Base-by-base conservation (phyloP, 2,888 invertebrate species). In the Pyrgus malvae region DNA sequence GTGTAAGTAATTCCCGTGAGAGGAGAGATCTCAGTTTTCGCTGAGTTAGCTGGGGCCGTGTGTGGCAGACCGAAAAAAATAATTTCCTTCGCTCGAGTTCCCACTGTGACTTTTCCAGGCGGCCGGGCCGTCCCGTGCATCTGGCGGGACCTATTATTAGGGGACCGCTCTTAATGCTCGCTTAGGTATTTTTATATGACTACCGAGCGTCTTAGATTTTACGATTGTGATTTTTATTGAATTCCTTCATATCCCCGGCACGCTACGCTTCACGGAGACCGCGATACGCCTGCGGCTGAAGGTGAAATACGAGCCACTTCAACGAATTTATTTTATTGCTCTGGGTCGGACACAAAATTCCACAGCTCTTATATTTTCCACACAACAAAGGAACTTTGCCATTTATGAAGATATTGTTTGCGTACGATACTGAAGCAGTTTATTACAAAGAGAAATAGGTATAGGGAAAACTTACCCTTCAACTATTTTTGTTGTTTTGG, bases 51-150 rank as follows among this genome's bases (percentile, higher is more conserved):
- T 78, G 80, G 86, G 87, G 86, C 80, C 83, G 82, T 83, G 89
- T 90, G 86, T 83, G 89, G 85, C 74, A 88, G 89, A 89, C 89
- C 89, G 89, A 88, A 87, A 89, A 87, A 89, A 89, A 87, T 86
- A 80, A 90, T 87, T 89, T 86, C 80, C 80, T 70, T 76, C 88
- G 89, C 85, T 87, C 81, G 87, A 86, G 80, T 83, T 80, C 75
- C 79, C 84, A 75, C 79, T 78, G 86, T 85, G 87, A 89, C 85
- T 89, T 89, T 88, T 87, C 86, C 85, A 83, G 78, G 76, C 84
- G 78, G 79, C 82, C 86, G 88, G 51, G 44, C 51, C 51, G 53
- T 89, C 85, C 82, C 83, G 82, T 86, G 84, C 90, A 90, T 88
- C 88, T 89, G 90, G 87, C 89, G 87, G 82, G 78, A 76, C 86